A percentile compares a stretch with the other conserved stretches of the same genome.
phyloP scores from a whole-genome alignment of 2,113 vertebrate genomes.

The Heliornis fulica region DNA sequence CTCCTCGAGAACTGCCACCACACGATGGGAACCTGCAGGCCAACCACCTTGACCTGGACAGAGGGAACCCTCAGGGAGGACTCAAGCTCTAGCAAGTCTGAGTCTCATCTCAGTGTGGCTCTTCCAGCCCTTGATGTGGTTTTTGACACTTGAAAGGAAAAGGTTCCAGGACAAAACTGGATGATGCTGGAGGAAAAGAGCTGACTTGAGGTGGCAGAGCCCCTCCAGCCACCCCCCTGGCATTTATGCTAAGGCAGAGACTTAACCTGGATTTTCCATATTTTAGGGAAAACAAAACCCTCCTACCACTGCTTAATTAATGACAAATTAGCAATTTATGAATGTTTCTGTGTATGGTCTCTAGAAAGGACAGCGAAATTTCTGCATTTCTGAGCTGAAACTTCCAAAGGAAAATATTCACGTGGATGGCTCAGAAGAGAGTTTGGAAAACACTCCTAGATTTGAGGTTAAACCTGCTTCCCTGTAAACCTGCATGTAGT shows the following conservation, averaged over 20 bases:
- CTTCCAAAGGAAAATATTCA: background rate
- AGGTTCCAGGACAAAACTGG: background rate
- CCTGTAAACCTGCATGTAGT: background rate
- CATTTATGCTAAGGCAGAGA: background rate
- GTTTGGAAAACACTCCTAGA: background rate
- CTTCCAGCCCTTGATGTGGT: accelerated
- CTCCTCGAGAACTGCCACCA: background rate
- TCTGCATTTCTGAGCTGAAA: background rate
- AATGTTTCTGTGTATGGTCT: background rate
- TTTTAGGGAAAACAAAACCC: background rate
- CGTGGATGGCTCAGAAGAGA: background rate
- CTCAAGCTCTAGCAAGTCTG: accelerated
- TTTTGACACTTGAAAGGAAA: background rate
- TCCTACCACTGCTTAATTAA: background rate
- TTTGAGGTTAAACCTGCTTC: background rate
- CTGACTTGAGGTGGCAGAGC: background rate
- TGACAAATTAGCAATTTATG: background rate
- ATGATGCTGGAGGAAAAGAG: background rate
- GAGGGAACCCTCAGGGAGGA: background rate
- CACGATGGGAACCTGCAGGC: accelerated
- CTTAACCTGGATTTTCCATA: background rate
- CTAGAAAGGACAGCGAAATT: background rate
- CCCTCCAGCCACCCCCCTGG: background rate
- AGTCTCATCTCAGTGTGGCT: accelerated
- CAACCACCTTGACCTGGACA: accelerated